Conservation (phyloP, 2,113 vertebrate genomes). For the Porphyrio hochstetteri region DNA sequence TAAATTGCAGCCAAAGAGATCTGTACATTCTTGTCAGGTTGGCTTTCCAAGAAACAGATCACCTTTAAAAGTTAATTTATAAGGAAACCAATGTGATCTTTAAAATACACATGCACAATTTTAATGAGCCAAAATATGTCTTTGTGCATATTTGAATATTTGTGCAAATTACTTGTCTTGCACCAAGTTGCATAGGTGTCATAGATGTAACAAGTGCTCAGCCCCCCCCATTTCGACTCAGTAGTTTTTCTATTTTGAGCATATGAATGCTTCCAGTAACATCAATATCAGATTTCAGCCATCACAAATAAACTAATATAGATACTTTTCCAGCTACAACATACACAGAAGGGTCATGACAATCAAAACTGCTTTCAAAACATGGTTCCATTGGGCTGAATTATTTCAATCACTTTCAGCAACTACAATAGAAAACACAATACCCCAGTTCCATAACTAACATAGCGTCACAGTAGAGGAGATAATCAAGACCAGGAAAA, state of each 20-base stretch:
- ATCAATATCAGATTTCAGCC: neutral
- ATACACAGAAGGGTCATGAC: neutral
- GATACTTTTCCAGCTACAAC: neutral
- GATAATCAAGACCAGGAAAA: neutral
- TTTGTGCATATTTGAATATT: neutral
- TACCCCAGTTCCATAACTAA: neutral
- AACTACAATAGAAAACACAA: neutral
- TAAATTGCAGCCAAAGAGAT: neutral
- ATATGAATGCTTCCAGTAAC: neutral
- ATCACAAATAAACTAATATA: neutral
- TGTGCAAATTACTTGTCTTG: neutral
- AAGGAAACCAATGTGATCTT: neutral
- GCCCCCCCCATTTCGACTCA: neutral
- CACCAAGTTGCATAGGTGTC: neutral
- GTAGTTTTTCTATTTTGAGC: neutral
- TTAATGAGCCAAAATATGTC: neutral
- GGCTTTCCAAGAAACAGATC: neutral
- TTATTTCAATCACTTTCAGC: neutral
- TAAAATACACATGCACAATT: neutral
- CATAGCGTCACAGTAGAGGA: neutral
- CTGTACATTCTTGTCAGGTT: neutral
- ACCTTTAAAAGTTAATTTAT: neutral
- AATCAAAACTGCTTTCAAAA: neutral
- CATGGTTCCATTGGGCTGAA: neutral
- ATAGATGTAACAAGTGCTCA: neutral